phyloP scores from a whole-genome alignment of 2,797 vertebrate genomes.

The Cygnus olor region DNA sequence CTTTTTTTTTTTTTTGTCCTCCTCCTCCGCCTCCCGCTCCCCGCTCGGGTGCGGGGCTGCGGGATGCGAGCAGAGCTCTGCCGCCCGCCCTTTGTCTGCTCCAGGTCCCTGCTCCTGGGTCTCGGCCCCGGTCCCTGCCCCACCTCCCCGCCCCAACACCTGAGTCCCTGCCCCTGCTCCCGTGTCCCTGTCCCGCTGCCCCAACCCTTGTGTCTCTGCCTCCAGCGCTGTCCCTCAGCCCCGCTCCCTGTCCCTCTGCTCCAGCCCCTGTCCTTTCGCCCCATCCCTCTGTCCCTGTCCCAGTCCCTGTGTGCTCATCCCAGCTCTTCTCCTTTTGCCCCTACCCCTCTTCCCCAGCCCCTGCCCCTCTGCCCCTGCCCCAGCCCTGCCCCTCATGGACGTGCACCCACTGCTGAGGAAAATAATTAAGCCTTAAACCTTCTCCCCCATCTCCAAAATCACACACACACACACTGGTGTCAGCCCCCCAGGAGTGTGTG shows the following conservation, averaged over 20 bases:
- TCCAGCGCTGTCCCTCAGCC: neutral
- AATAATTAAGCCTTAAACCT: neutral
- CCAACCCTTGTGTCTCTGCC: neutral
- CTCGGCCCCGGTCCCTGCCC: neutral
- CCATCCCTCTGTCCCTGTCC: neutral
- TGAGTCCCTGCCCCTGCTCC: neutral
- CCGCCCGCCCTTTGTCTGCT: conserved; percentile 72
- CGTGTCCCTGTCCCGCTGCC: neutral
- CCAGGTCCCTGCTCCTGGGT: neutral
- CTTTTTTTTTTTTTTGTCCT: neutral
- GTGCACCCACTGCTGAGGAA: neutral
- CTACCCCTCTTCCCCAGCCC: neutral
- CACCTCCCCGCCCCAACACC: neutral
- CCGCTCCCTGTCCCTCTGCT: neutral
- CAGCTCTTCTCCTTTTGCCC: neutral
- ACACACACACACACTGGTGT: accelerated
- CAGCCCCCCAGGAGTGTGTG: accelerated
- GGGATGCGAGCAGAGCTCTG: neutral
- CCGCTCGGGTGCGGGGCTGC: conserved; percentile 43
- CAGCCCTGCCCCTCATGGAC: neutral
- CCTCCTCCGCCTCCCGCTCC: conserved; percentile 24
- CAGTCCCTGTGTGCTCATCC: neutral
- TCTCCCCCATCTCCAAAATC: neutral
- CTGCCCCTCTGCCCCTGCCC: neutral
- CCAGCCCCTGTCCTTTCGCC: neutral